Evolutionary conservation across 2,113 vertebrate genomes (phyloP).

Genomic region (Poeciliopsis retropinna): DNA sequence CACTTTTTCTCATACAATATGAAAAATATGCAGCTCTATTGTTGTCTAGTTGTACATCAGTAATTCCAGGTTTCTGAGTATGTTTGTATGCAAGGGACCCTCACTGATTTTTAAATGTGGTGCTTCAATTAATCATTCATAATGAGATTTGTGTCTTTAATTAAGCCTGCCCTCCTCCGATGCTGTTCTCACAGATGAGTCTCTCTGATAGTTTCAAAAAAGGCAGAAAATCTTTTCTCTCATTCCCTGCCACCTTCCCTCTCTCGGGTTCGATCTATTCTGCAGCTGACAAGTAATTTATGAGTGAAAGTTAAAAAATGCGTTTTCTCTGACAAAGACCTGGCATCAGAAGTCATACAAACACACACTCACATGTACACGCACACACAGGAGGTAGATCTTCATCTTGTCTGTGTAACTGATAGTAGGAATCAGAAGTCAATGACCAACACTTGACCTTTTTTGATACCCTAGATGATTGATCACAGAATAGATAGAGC

Average conservation of each 20-base stretch:
- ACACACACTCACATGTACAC: neutral
- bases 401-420: constrained; percentile 67
- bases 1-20: neutral
- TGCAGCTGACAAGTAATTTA: constrained; percentile 79
- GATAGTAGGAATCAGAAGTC: constrained; percentile 65
- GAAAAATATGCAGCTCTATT: constrained; percentile 36
- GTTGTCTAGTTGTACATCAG: constrained; percentile 20
- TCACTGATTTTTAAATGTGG: constrained; percentile 53
- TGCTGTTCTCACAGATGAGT: constrained; percentile 41
- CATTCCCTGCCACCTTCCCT: constrained; percentile 36
- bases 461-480: constrained; percentile 55
- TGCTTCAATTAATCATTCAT: constrained; percentile 55
- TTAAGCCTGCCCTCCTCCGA: constrained; percentile 65
- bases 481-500: constrained; percentile 61
- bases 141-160: constrained; percentile 56
- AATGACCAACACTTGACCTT: constrained; percentile 59
- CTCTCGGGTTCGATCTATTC: constrained; percentile 72
- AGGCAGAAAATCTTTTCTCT: constrained; percentile 43
- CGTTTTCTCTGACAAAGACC: constrained; percentile 61
- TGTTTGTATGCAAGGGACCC: constrained; percentile 29
- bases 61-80: constrained; percentile 21
- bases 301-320: constrained; percentile 55
- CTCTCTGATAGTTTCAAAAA: constrained; percentile 43
- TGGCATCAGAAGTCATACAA: constrained; percentile 50
- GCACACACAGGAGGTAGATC: constrained; percentile 49